These are phyloP conservation scores for Pseudomyrmex gracilis DNA, from an alignment of 1,140 invertebrate species.

Conservation along the genomic window DNA sequence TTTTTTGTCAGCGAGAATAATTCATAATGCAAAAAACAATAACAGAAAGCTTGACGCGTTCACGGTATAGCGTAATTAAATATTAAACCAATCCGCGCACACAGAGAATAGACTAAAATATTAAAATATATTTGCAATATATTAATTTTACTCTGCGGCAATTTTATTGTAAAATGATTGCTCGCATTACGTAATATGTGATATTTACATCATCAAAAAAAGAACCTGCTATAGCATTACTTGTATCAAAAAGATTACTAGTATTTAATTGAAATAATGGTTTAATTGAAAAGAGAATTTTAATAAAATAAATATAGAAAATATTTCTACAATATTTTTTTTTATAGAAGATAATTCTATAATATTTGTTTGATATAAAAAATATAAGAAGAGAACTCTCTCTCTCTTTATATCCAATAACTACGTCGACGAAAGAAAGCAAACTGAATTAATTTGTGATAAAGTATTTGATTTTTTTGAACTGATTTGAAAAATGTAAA, in stretches of 20 bases:
- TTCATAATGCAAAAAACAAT: slow-evolving; percentile 1
- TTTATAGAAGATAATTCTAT: too few species aligned
- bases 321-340: too few species aligned
- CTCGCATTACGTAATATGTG: neutral
- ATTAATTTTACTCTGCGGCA: slow-evolving; percentile 4
- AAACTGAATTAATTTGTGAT: too few species aligned
- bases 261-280: slow-evolving; percentile 16
- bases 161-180: neutral
- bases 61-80: neutral
- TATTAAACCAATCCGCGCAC: neutral
- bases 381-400: too few species aligned
- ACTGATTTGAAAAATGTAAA: too few species aligned
- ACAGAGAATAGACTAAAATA: slow-evolving; percentile 17
- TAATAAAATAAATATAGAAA: too few species aligned
- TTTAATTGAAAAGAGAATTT: neutral
- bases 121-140: neutral
- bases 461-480: too few species aligned
- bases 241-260: slow-evolving; percentile 2
- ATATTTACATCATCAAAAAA: neutral
- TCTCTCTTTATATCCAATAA: too few species aligned
- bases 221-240: slow-evolving; percentile 19
- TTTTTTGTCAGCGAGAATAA: neutral
- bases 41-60: neutral
- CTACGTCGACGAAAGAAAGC: too few species aligned
- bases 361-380: too few species aligned